phyloP scores from a whole-genome alignment of 1,140 invertebrate genomes.

The Brachionus asplanchnoidis region DNA sequence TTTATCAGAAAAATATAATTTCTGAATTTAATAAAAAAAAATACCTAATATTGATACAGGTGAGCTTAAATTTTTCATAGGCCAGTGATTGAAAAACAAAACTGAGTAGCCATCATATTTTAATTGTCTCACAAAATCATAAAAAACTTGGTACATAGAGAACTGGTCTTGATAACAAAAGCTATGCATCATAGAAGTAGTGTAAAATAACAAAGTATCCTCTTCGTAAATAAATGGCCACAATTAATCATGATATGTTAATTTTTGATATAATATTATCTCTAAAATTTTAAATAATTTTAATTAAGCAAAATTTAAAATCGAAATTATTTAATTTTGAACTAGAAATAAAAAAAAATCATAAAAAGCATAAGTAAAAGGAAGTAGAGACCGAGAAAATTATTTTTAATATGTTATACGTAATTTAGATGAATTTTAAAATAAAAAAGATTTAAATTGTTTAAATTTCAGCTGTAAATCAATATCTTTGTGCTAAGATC shows the following conservation, averaged over 20 bases:
- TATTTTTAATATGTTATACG: background rate
- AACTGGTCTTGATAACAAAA: background rate
- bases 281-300: background rate
- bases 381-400: background rate
- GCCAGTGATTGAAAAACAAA: background rate
- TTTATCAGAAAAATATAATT: no score
- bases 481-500: background rate
- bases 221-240: background rate
- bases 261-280: background rate
- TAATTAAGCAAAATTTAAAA: background rate
- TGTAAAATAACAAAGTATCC: background rate
- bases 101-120: background rate
- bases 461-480: background rate
- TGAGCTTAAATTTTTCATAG: background rate
- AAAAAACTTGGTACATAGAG: background rate
- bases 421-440: background rate
- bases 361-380: background rate
- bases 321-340: background rate
- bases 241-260: background rate
- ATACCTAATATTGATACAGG: background rate
- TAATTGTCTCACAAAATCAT: background rate
- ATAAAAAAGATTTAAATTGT: background rate
- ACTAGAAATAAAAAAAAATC: background rate
- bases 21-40: background rate
- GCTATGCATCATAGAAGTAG: background rate